Evolutionary conservation across 2,888 invertebrate genomes (phyloP).

Genomic region (Caradrina kadenii): DNA sequence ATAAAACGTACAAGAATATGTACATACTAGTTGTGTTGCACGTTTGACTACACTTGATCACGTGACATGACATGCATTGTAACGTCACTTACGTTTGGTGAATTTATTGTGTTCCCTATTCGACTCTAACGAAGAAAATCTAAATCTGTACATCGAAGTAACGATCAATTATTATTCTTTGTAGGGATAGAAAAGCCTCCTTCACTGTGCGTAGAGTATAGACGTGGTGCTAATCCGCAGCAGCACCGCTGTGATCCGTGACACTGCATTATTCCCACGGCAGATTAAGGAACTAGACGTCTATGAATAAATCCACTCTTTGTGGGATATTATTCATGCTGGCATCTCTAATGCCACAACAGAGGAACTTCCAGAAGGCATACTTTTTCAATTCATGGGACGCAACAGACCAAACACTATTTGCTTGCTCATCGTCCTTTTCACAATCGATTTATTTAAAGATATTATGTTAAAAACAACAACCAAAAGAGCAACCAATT

Average conservation of each 20-base stretch:
- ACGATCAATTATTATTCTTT: neutral
- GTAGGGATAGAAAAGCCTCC: too few species aligned
- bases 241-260: conserved; percentile 1
- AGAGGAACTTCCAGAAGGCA: neutral
- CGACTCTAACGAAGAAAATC: too few species aligned
- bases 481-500: too few species aligned
- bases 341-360: conserved; percentile 1
- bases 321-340: conserved; percentile 45
- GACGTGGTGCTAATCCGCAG: conserved; percentile 25
- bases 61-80: neutral
- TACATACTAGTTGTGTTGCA: neutral
- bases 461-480: neutral
- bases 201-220: neutral
- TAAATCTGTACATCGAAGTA: neutral
- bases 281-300: conserved; percentile 46
- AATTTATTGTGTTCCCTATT: neutral
- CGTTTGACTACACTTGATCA: neutral
- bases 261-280: conserved; percentile 54
- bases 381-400: neutral
- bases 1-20: too few species aligned
- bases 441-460: neutral
- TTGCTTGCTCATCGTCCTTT: neutral
- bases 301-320: conserved; percentile 50
- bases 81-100: neutral
- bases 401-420: neutral